These are phyloP conservation scores for Martes martes DNA, from an alignment of 2,113 vertebrate species.

Conservation along the genomic window DNA sequence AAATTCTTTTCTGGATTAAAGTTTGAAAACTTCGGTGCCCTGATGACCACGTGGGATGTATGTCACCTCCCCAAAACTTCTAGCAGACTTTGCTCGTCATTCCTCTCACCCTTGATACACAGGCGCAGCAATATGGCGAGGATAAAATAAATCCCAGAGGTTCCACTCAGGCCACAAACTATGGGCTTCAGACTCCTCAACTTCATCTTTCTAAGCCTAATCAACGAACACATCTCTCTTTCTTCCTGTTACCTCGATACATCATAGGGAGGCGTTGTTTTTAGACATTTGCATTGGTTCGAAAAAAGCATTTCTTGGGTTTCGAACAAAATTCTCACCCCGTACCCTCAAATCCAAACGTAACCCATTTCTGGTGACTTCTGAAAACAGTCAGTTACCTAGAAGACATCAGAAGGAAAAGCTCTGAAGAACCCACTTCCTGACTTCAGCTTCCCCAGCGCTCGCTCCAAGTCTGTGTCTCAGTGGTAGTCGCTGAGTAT, in stretches of 20 bases:
- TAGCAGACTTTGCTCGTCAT: not conserved
- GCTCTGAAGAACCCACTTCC: constrained; percentile 69
- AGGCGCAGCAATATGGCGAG: not conserved
- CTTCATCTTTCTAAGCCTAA: not conserved
- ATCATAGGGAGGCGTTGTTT: not conserved
- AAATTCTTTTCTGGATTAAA: not conserved
- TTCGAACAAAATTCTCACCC: not conserved
- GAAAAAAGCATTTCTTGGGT: not conserved
- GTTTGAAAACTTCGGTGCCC: not conserved
- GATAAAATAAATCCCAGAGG: not conserved
- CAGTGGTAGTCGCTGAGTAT: not conserved
- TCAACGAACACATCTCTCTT: not conserved
- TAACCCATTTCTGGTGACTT: constrained; percentile 27
- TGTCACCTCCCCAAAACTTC: not conserved
- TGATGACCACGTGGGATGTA: not conserved
- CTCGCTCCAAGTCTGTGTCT: not conserved
- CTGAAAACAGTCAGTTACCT: constrained; percentile 61
- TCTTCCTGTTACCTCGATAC: not conserved
- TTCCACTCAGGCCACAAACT: not conserved
- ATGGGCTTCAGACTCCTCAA: not conserved
- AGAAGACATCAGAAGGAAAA: constrained; percentile 65
- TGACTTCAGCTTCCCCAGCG: constrained; percentile 15
- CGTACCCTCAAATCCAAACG: not conserved
- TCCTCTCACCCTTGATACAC: not conserved
- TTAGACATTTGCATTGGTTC: not conserved